Base-by-base conservation (phyloP, 1,140 invertebrate species). In the Lepidotrigona ventralis region DNA sequence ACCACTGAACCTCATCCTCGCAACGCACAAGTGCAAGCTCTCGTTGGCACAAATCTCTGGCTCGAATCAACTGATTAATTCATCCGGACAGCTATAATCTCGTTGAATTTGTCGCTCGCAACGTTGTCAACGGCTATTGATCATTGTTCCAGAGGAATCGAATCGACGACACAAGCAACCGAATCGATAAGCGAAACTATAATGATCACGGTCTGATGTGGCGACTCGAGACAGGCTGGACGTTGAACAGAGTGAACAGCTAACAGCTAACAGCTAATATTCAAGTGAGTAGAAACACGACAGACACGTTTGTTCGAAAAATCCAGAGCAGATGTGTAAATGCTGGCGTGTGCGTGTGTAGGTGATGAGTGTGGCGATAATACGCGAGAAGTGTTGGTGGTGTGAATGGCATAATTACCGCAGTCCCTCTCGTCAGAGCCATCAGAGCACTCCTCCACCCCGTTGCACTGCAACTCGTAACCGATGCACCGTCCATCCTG, bases 361-460 rank as follows among this genome's bases (percentile, higher is more conserved):
- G 23, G 56, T 33, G 63, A 3, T 29, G 29, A 64, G 26, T 66
- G 58, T 71, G 21, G 54, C 26, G 19, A 56, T 15, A 2, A 56
- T 15, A 2, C 54, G 33, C 1, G 39, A 8, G 39, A 46, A n/a
- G 17, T 66, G 51, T 79, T 58, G 15, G 60, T 86, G 60, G 77
- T 72, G 78, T 84, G 83, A 82, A 85, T 85, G 73, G 72, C 72
- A 93, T 94, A 96, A 96, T 96, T 97, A 97, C 96, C 96, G 95
- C 96, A 97, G 92, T 96, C 95, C 91, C 93, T 94, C 94, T 97
- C 96, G 91, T 97, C 97, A 87, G 95, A 95, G 92, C 95, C 95
- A 94, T 97, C 96, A 83, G 92, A 92, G 94, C 97, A 97, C 94
- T 97, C 96, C 90, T 95, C 95, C 83, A 94, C 92, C 77, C 95